Evolutionary conservation across 2,888 invertebrate species (phyloP), one percentile per base, ranked within the genome.

Genomic region (Athalia cordata): DNA sequence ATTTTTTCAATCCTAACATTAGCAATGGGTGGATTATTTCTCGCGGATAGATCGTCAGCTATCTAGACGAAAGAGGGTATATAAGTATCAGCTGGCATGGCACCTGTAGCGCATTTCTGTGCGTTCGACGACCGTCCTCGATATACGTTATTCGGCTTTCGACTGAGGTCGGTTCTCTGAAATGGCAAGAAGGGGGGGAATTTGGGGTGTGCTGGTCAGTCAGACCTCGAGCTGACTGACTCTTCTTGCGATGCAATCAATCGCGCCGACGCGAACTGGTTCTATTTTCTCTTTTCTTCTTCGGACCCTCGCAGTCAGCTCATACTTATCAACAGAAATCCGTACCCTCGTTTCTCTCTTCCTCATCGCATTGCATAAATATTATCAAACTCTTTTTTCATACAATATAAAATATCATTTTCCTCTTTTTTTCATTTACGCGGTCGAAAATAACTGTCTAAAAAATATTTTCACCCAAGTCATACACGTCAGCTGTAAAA

Each of bases 201-300:
- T 66, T 43, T 66, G 68, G 9, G 82, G 29, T 29, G 29, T 29
- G 29, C 29, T 29, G 29, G 29, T 29, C 29, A 29, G 29, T 29
- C 29, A 29, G 29, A 29, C n/a, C n/a, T n/a, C n/a, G n/a, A n/a
- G n/a, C n/a, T n/a, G n/a, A n/a, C 29, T 29, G 29, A 81, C 84
- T 72, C 59, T 87, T 88, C 86, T 88, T 88, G 87, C 84, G 83
- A 77, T 55, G 86, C 86, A 88, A 88, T 88, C 88, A 88, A 88
- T 88, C 85, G 87, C 83, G 83, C 86, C 86, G 86, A 85, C 85
- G 82, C 80, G 76, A 82, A 79, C 81, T 77, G 45, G 61, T 62
- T 70, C 49, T n/a, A 72, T 50, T 68, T 43, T 70, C 61, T 45
- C 72, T 68, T 70, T 81, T 74, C 80, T 79, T 68, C 11, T n/a